Percentiles rank a stretch among this genome's conserved stretches.
These are phyloP conservation scores for Seriola quinqueradiata DNA, from an alignment of 2,113 vertebrate genomes.

Conservation along the genomic window DNA sequence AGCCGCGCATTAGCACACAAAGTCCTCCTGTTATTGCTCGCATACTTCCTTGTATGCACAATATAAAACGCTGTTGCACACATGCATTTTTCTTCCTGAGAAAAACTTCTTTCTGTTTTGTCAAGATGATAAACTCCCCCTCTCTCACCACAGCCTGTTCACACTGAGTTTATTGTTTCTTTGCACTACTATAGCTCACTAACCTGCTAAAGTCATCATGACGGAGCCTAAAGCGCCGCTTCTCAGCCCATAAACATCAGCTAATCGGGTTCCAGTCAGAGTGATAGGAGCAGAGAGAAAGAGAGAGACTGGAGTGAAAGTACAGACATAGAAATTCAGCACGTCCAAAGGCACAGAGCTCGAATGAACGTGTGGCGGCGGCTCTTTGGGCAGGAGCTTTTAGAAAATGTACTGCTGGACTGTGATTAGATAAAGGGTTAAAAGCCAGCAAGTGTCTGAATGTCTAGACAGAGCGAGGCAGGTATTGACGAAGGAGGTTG, in stretches of 20 bases:
- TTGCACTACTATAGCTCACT: slow-evolving; percentile 35
- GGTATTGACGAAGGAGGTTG: slow-evolving; percentile 17
- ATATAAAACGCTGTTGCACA: background rate
- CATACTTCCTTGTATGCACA: background rate
- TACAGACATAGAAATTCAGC: slow-evolving; percentile 24
- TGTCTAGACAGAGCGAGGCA: slow-evolving; percentile 40
- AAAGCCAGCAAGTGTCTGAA: slow-evolving; percentile 35
- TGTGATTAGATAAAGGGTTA: slow-evolving; percentile 49
- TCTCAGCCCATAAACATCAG: slow-evolving; percentile 64
- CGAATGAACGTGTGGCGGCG: slow-evolving; percentile 28
- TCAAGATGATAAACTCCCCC: slow-evolving; percentile 62
- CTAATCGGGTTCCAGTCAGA: slow-evolving; percentile 67
- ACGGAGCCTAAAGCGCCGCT: slow-evolving; percentile 56
- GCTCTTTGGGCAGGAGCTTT: slow-evolving; percentile 31
- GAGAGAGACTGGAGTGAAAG: slow-evolving; percentile 26
- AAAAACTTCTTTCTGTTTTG: slow-evolving; percentile 38
- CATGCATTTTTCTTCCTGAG: slow-evolving; percentile 28
- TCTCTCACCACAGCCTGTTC: slow-evolving; percentile 18
- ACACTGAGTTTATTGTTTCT: slow-evolving; percentile 65
- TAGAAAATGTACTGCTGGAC: slow-evolving; percentile 24
- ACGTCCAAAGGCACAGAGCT: slow-evolving; percentile 24
- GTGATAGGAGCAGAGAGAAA: slow-evolving; percentile 5
- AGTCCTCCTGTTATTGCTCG: background rate
- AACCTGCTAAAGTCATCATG: slow-evolving; percentile 63
- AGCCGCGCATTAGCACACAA: background rate